Evolutionary conservation across 2,888 invertebrate genomes (phyloP).

Genomic region (Rotaria sp.): DNA sequence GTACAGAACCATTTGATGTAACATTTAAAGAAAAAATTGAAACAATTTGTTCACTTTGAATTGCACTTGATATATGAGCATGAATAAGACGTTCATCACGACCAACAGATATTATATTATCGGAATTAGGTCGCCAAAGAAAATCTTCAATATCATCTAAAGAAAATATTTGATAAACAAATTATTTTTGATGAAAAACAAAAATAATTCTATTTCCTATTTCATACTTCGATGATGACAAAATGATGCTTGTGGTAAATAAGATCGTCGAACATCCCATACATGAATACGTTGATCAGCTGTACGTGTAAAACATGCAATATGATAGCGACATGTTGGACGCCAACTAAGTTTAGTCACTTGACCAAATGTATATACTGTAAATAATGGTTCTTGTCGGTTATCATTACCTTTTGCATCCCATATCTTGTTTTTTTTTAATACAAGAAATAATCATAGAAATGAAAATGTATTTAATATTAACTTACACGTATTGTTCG

Average conservation of each 20-base stretch:
- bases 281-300: neutral
- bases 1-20: neutral
- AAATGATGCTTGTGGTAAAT: slow-evolving; percentile 19
- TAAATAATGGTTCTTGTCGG: slow-evolving; percentile 10
- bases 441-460: neutral
- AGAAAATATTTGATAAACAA: neutral
- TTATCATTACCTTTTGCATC: neutral
- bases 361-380: neutral
- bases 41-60: neutral
- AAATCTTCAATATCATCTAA: neutral
- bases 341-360: neutral
- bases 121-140: neutral
- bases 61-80: neutral
- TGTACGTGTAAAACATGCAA: neutral
- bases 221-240: slow-evolving; percentile 16
- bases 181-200: neutral
- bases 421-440: neutral
- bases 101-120: neutral
- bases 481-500: slow-evolving; percentile 11
- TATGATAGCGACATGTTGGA: neutral
- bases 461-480: too few species aligned
- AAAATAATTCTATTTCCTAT: neutral
- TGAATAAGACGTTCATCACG: neutral
- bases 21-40: neutral
- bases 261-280: slow-evolving; percentile 10